Evolutionary conservation across 2,797 vertebrate genomes (phyloP), one percentile per base, ranked within the genome.

Genomic region (Coreius guichenoti): DNA sequence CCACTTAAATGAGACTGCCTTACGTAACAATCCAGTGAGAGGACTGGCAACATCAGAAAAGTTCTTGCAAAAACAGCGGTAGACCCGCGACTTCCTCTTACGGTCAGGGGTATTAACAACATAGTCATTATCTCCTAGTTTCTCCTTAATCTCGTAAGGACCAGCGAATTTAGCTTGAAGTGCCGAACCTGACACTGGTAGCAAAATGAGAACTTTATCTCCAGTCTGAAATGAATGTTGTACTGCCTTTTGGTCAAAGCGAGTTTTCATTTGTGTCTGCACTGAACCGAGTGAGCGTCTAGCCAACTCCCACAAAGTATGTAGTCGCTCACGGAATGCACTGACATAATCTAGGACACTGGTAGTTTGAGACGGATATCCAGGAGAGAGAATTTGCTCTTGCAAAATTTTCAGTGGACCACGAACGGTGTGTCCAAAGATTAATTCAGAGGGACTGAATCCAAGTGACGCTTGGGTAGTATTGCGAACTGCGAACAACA

Each of bases 331-430:
- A 63, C 26, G 26, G n/a, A 63, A 63, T 4, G 26, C 11, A 63
- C 61, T 63, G 4, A 58, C 23, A 58, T 58, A 13, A 58, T 58
- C 23, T 3, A 58, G 11, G 23, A 58, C 9, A 5, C 7, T 58
- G 21, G 23, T 58, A n/a, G 8, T 58, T 3, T 11, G 16, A 5
- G 23, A 26, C 26, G 49, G 26, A 4, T 39, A 8, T 1, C 11
- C 3, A 14, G 61, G 1, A 5, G 26, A 63, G 1, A 69, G 17
- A 23, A 76, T 43, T 7, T 82, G 70, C 16, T 86, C 80, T 9
- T 68, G 67, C 13, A 81, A 39, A 21, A 86, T 5, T 51, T 75
- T 81, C n/a, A 86, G 12, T 9, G 84, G 78, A 4, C 84, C 72
- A 14, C 31, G 31, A 4, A 86, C 23, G 0, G 23, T 54, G 14